Evolutionary conservation across 2,797 vertebrate genomes (phyloP).

Genomic region (Urosaurus nigricauda): DNA sequence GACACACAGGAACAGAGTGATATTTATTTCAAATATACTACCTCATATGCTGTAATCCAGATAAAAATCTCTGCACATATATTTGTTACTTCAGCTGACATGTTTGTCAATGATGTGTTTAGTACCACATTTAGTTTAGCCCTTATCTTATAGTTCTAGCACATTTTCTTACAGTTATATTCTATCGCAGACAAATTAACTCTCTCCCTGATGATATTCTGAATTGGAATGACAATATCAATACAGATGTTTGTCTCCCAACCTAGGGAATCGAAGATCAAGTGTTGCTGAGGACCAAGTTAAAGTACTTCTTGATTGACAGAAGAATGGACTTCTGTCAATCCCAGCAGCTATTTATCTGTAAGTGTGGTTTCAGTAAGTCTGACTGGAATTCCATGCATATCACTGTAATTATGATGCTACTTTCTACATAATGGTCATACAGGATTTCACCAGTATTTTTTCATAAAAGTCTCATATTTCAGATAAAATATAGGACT

Average conservation of each 20-base stretch:
- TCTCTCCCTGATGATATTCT: neutral
- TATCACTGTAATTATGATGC: too few relatives aligned
- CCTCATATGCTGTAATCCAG: neutral
- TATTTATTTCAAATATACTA: neutral
- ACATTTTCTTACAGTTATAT: neutral
- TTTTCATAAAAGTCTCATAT: too few relatives aligned
- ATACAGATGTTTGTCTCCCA: constrained; percentile 49
- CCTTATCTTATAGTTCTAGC: neutral
- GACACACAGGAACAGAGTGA: neutral
- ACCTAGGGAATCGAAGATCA: constrained; percentile 54
- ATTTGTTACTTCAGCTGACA: neutral
- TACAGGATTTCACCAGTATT: too few relatives aligned
- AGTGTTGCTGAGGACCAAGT: constrained; percentile 40
- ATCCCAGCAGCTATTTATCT: too few relatives aligned
- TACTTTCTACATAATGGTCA: too few relatives aligned
- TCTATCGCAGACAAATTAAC: neutral
- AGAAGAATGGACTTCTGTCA: too few relatives aligned
- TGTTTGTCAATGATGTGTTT: neutral
- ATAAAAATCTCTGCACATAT: neutral
- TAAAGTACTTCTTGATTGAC: neutral
- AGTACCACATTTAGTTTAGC: neutral
- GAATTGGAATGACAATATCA: constrained; percentile 22
- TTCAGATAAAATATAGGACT: too few relatives aligned
- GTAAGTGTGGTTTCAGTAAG: too few relatives aligned
- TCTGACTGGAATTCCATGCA: too few relatives aligned